Base-by-base conservation (phyloP, 2,888 invertebrate species). In the Polylopha cassiicola region DNA sequence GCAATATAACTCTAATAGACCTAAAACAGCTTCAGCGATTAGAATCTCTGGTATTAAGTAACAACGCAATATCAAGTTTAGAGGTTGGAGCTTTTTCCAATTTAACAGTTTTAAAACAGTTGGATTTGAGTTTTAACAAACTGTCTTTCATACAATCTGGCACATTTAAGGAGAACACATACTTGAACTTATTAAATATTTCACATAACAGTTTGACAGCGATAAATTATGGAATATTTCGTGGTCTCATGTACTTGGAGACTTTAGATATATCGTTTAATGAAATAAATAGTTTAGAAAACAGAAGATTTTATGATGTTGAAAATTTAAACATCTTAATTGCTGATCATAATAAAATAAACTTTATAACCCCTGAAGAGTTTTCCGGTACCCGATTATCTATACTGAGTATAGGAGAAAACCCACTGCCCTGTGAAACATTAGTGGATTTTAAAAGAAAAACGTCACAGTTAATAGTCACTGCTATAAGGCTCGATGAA, bases 231-330 rank as follows among this genome's bases (percentile, higher is more conserved):
- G 79, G 79, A 10, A 63, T 69, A 29, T 73, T 78, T 37, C 58
- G 53, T 5, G 74, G 75, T 2, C 46, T 78, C 4, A 41, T 49
- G 7, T 50, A 58, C 37, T 58, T 80, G 31, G 43, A 47, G 9
- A 51, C 53, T 4, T 47, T 80, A 41, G 78, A 80, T 46, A 47
- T 78, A 38, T 78, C 79, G 2, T 73, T 52, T 30, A 80, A 80
- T 48, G 38, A 46, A 7, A 62, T 80, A 1, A 50, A 52, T 22
- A 66, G 61, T 44, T 61, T 78, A 38, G 49, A 70, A 48, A 63
- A 54, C 38, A 73, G 73, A 51, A 58, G 65, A 47, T 73, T 79
- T 46, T 63, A 65, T 39, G 71, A 73, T 50, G 49, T 70, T 0
- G 44, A 46, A 22, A 58, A 58, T 33, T 54, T 80, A 27, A 47